Conservation (phyloP, 64 coral and sea anemone species). For the Porites australiensis region DNA sequence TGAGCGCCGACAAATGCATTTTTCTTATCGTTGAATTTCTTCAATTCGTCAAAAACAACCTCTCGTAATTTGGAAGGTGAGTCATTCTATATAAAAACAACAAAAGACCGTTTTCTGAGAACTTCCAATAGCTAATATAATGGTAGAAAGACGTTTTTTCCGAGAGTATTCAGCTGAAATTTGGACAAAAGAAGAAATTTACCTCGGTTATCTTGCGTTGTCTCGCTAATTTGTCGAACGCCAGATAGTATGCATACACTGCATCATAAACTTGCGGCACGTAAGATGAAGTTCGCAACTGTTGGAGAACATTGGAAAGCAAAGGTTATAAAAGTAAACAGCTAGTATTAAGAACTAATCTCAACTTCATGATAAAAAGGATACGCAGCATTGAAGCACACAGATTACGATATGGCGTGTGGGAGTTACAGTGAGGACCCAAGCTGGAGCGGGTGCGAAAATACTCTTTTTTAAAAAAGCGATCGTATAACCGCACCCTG, state of each 20-base stretch:
- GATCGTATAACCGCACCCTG: no score
- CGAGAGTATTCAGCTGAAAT: background rate
- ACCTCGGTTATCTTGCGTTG: conserved; percentile 85
- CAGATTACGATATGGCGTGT: no score
- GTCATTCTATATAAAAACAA: conserved; percentile 65
- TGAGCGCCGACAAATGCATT: conserved; percentile 80
- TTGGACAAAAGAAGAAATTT: background rate
- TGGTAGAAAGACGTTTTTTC: background rate
- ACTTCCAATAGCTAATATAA: background rate
- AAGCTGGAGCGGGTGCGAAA: no score
- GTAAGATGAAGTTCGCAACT: conserved; percentile 81
- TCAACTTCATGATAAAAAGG: no score
- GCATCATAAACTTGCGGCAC: conserved; percentile 99
- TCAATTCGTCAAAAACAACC: conserved; percentile 91
- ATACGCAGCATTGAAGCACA: no score
- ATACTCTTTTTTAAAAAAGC: no score
- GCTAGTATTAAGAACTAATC: no score
- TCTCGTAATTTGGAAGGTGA: conserved; percentile 71
- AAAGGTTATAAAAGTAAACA: background rate
- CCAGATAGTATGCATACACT: conserved; percentile 89
- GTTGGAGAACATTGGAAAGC: background rate
- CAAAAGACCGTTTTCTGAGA: background rate
- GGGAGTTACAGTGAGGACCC: no score
- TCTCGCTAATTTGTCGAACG: conserved; percentile 89
- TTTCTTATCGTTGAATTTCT: conserved; percentile 69